A percentile compares a stretch with the other conserved stretches of the same genome.
phyloP scores from a whole-genome alignment of 2,888 invertebrate genomes.

The Noctua janthe region DNA sequence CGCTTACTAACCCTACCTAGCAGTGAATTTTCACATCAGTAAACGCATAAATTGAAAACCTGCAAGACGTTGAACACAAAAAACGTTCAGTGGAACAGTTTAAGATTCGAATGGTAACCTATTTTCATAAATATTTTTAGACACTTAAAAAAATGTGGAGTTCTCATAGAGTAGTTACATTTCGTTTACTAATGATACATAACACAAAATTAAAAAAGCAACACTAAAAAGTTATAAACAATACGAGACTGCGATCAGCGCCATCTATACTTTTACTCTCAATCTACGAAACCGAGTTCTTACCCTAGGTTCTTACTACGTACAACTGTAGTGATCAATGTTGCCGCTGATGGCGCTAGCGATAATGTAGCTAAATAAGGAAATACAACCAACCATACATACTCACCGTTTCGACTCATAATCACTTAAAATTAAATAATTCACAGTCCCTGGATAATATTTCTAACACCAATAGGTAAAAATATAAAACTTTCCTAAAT shows the following conservation, averaged over 20 bases:
- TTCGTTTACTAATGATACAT: not conserved
- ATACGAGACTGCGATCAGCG: slow-evolving; percentile 53
- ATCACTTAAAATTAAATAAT: slow-evolving; percentile 59
- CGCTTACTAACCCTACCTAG: not conserved
- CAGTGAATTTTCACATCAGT: not conserved
- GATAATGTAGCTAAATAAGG: slow-evolving; percentile 59
- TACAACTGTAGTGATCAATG: slow-evolving; percentile 35
- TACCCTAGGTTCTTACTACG: not conserved
- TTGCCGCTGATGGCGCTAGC: slow-evolving; percentile 70
- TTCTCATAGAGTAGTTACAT: no score
- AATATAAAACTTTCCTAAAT: slow-evolving; percentile 57
- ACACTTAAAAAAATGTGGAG: not conserved
- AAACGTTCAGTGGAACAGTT: not conserved
- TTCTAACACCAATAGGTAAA: slow-evolving; percentile 49
- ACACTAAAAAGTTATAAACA: not conserved
- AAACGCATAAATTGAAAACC: not conserved
- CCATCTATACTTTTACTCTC: slow-evolving; percentile 69
- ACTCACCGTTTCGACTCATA: slow-evolving; percentile 85
- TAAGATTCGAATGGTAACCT: no score
- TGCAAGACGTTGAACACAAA: not conserved
- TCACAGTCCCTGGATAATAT: slow-evolving; percentile 42
- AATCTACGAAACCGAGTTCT: slow-evolving; percentile 1
- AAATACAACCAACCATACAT: slow-evolving; percentile 51
- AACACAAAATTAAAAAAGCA: not conserved
- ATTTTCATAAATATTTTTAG: no score